These are phyloP conservation scores for Rhogogaster chlorosoma DNA, from an alignment of 2,888 invertebrate genomes.

Conservation along the genomic window DNA sequence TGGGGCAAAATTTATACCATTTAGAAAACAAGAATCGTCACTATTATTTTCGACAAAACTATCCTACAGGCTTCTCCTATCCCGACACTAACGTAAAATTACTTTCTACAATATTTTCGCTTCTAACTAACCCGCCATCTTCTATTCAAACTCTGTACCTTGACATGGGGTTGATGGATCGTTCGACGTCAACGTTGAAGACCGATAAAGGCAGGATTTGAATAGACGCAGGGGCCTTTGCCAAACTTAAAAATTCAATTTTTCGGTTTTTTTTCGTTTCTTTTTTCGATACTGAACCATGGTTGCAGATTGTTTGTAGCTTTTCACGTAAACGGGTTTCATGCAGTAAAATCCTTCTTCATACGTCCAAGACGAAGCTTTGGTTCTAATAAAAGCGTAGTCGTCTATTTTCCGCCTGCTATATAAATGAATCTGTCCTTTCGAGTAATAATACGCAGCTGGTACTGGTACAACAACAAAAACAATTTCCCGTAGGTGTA, in stretches of 20 bases:
- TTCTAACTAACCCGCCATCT: conserved; percentile 25
- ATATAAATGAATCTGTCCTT: conserved; percentile 7
- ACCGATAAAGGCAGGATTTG: conserved; percentile 12
- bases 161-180: conserved; percentile 16
- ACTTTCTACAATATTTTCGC: neutral
- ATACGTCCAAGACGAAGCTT: neutral
- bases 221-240: conserved; percentile 5
- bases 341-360: neutral
- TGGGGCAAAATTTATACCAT: neutral
- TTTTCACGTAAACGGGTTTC: neutral
- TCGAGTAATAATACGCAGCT: conserved; percentile 2
- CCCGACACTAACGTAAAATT: neutral
- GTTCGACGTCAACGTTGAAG: conserved; percentile 25
- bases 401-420: neutral
- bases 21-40: neutral
- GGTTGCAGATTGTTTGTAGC: neutral
- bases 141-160: conserved; percentile 5
- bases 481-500: conserved; percentile 17
- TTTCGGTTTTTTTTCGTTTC: neutral
- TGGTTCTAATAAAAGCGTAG: neutral
- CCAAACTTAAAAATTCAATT: conserved; percentile 28
- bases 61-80: neutral
- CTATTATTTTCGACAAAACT: neutral
- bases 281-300: neutral
- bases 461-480: conserved; percentile 8